phyloP scores from a whole-genome alignment of 2,888 invertebrate species.

The Terebella lapidaria region DNA sequence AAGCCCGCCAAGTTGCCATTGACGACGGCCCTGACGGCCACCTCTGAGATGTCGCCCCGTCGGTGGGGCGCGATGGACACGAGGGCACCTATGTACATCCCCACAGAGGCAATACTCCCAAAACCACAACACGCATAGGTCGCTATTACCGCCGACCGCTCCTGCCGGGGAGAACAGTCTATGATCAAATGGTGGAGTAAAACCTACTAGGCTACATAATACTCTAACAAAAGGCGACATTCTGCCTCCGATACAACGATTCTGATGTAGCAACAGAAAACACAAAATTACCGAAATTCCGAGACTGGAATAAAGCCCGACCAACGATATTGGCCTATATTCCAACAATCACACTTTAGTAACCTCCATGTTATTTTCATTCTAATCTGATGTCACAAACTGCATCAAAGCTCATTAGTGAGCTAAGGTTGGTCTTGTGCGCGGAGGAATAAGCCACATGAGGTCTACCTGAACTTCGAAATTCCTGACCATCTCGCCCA shows the following conservation, averaged over 20 bases:
- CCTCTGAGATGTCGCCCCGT: slow-evolving; percentile 25
- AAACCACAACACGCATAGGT: slow-evolving; percentile 31
- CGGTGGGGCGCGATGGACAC: slow-evolving; percentile 23
- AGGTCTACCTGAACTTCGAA: slow-evolving; percentile 1
- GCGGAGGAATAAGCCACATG: too few relatives aligned
- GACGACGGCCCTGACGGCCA: slow-evolving; percentile 26
- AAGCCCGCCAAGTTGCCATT: slow-evolving; percentile 29
- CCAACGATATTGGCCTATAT: too few relatives aligned
- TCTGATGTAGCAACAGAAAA: too few relatives aligned
- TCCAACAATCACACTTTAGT: too few relatives aligned
- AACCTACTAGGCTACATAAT: background rate
- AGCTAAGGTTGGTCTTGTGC: too few relatives aligned
- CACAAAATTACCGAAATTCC: too few relatives aligned
- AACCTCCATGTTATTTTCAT: too few relatives aligned
- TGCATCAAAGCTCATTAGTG: too few relatives aligned
- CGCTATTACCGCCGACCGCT: slow-evolving; percentile 26
- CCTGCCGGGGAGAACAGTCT: slow-evolving; percentile 19
- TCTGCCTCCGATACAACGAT: too few relatives aligned
- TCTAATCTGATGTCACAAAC: too few relatives aligned
- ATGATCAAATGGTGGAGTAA: background rate
- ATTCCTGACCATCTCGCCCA: slow-evolving; percentile 26
- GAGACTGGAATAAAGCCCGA: too few relatives aligned
- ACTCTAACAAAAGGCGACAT: too few relatives aligned
- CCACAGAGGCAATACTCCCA: slow-evolving; percentile 27
- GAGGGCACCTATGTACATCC: slow-evolving; percentile 27